Base-by-base conservation (phyloP, 2,888 invertebrate species). In the Agapetus fuscipes region DNA sequence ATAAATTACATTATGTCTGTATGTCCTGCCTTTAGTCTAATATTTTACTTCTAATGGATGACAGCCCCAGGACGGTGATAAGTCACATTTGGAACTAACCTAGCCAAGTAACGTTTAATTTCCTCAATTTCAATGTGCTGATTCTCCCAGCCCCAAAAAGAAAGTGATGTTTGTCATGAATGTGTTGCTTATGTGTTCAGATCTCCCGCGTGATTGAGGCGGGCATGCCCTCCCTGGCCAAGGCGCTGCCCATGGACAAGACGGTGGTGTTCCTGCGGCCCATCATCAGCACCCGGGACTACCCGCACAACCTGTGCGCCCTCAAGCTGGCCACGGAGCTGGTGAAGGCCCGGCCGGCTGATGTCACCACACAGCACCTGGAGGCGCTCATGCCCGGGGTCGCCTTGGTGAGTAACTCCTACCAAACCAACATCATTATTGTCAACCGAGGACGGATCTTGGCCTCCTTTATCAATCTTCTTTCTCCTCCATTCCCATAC, bases 311-410 rank as follows among this genome's bases (percentile, higher is more conserved):
- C 56, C 77, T 91, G 60, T 91, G 90, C 49, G 93, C 93, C 41
- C 83, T 96, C 32, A 95, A 95, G 69, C 82, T 95, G 71, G 73
- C 91, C 29, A 83, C 85, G 0, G 85, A 85, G 59, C 74, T 90
- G 43, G 83, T 89, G 30, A 85, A 88, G 57, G 79, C 83, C 46
- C 75, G 84, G 45, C 76, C 82, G 3, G 57, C 67, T 20, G 80
- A 84, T 47, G 75, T 84, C 15, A 76, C 80, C 2, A 81, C 88
- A 54, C 78, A 81, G 34, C 76, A 83, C 53, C 74, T 95, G 34
- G 70, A 76, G 2, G 79, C 78, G 47, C 78, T 94, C 40, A 90
- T 93, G 81, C 88, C 89, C 30, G 87, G 89, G 25, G 77, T 96
- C 6, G 79, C 91, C 31, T 80, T 84, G 74, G 90, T 86, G 60